A percentile compares a stretch with the other conserved stretches of the same genome.
Evolutionary conservation across 30 jellyfish, hydroid and myxozoan species (phyloP).

Genomic region (Rhopilema esculentum): DNA sequence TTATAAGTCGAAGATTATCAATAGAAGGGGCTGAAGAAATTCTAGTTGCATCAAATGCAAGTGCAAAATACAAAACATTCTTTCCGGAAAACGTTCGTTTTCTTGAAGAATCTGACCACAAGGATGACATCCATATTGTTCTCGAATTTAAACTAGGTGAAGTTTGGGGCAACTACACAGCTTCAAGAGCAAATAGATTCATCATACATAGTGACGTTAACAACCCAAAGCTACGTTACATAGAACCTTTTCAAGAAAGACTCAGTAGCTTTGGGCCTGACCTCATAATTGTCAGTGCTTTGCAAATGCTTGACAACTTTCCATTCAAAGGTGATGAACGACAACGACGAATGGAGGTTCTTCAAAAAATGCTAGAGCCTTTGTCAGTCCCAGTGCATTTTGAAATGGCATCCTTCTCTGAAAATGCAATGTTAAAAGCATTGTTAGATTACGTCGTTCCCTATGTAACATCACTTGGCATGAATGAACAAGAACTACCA

Average conservation of each 20-base stretch:
- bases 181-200: conserved; percentile 90
- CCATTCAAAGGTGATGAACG: conserved; percentile 84
- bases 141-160: conserved; percentile 92
- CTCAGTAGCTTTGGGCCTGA: conserved; percentile 61
- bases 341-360: conserved; percentile 71
- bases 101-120: conserved; percentile 68
- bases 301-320: conserved; percentile 93
- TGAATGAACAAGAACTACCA: conserved; percentile 97
- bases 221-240: conserved; percentile 76
- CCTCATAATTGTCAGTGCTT: conserved; percentile 78
- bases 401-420: conserved; percentile 97
- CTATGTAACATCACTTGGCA: conserved; percentile 85
- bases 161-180: conserved; percentile 77
- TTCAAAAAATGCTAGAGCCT: conserved; percentile 71
- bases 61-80: conserved; percentile 41
- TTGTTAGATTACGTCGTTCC: conserved; percentile 83
- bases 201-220: conserved; percentile 81
- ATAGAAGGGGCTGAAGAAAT: conserved; percentile 78
- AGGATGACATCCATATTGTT: conserved; percentile 87
- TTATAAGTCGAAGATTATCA: conserved; percentile 71
- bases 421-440: conserved; percentile 84
- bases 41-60: conserved; percentile 84
- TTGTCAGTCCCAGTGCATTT: conserved; percentile 71
- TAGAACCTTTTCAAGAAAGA: conserved; percentile 69
- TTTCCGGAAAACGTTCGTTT: conserved; percentile 66